Evolutionary conservation across 2,113 vertebrate species (phyloP).

Genomic region (Tapirus terrestris): DNA sequence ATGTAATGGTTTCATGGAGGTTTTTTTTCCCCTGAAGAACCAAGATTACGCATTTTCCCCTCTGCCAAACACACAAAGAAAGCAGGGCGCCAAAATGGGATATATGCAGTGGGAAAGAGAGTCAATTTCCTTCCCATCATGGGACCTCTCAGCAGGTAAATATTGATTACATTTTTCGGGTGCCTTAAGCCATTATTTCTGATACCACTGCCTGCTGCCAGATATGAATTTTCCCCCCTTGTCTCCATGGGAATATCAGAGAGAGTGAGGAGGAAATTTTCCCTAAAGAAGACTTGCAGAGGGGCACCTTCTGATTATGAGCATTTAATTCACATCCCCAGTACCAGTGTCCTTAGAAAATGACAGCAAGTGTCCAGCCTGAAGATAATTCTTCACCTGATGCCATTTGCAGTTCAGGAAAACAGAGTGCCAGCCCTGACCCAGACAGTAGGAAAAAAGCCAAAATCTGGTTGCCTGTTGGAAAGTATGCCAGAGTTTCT

Average conservation of each 20-base stretch:
- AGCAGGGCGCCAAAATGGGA: conserved; percentile 16
- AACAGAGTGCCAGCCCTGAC: background rate
- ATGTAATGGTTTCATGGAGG: background rate
- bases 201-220: conserved; percentile 56
- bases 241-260: conserved; percentile 59
- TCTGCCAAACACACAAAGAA: conserved; percentile 60
- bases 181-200: conserved; percentile 71
- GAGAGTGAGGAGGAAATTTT: conserved; percentile 62
- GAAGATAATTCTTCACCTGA: background rate
- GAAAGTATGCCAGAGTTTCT: background rate
- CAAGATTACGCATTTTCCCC: conserved; percentile 18
- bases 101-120: conserved; percentile 1
- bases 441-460: background rate
- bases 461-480: background rate
- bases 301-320: conserved; percentile 59
- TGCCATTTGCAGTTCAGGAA: background rate
- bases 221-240: conserved; percentile 62
- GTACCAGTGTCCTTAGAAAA: conserved; percentile 9
- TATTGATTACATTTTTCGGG: conserved; percentile 74
- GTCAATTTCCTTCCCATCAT: conserved; percentile 71
- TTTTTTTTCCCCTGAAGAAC: background rate
- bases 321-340: conserved; percentile 48
- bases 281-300: conserved; percentile 60
- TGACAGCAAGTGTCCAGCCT: background rate
- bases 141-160: conserved; percentile 74